Evolutionary conservation across 1,140 invertebrate genomes (phyloP).

Genomic region (Lordiphosa mommai): DNA sequence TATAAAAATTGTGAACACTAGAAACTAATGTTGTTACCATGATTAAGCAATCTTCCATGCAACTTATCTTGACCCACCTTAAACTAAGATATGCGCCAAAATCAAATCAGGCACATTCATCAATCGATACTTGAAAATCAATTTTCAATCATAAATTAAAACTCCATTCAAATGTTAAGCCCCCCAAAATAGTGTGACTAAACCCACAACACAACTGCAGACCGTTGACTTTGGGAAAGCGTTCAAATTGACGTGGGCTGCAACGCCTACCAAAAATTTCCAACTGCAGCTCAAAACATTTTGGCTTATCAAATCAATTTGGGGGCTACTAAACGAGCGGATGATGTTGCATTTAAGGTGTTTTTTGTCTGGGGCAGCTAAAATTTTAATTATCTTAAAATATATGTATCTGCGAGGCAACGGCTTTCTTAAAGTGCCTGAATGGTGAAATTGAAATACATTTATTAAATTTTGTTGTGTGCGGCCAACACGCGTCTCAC

Average conservation of each 20-base stretch:
- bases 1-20: too few relatives aligned
- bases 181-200: too few relatives aligned
- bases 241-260: constrained; percentile 48
- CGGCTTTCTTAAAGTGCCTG: constrained; percentile 45
- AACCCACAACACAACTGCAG: too few relatives aligned
- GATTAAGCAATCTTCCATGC: too few relatives aligned
- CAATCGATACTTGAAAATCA: too few relatives aligned
- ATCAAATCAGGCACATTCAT: too few relatives aligned
- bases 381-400: constrained; percentile 66
- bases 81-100: too few relatives aligned
- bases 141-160: too few relatives aligned
- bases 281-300: constrained; percentile 26
- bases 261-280: constrained; percentile 57
- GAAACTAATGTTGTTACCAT: too few relatives aligned
- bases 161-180: too few relatives aligned
- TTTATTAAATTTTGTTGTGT: constrained; percentile 65
- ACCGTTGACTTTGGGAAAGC: constrained; percentile 26
- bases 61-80: too few relatives aligned
- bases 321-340: constrained; percentile 20
- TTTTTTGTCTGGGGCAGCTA: constrained; percentile 46
- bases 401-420: constrained; percentile 35
- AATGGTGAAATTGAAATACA: constrained; percentile 47
- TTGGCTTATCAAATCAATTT: constrained; percentile 65
- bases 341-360: constrained; percentile 22
- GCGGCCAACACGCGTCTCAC: constrained; percentile 52